Evolutionary conservation across 2,888 invertebrate species (phyloP).

Genomic region (Diadegma fenestrale): DNA sequence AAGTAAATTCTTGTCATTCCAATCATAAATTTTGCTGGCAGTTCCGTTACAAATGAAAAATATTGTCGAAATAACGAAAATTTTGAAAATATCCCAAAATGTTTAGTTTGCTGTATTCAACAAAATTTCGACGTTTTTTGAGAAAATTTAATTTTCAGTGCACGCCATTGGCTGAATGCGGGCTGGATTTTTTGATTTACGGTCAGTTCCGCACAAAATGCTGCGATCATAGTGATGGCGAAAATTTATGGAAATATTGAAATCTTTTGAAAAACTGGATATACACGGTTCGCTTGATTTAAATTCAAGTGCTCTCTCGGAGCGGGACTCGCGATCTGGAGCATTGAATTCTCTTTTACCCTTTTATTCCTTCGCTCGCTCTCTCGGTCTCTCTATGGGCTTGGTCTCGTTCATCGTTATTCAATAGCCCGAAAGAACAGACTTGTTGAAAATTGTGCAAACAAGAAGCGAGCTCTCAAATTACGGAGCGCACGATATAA

Average conservation of each 20-base stretch:
- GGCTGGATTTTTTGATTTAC: too few relatives aligned
- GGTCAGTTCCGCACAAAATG: neutral
- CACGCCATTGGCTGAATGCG: too few relatives aligned
- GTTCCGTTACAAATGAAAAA: too few relatives aligned
- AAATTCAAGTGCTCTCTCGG: slow-evolving; percentile 2
- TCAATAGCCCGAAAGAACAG: neutral
- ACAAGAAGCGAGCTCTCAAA: slow-evolving; percentile 2
- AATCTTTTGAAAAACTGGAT: neutral
- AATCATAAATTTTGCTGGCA: too few relatives aligned
- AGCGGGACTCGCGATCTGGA: neutral
- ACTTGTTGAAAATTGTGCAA: slow-evolving; percentile 16
- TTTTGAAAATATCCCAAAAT: too few relatives aligned
- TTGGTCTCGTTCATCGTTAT: neutral
- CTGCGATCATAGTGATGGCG: neutral
- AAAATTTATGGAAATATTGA: neutral
- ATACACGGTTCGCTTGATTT: neutral
- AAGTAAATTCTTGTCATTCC: too few relatives aligned
- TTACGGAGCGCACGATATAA: neutral
- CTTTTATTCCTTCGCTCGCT: neutral
- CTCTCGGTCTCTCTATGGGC: neutral
- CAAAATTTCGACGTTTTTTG: too few relatives aligned
- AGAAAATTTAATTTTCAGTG: too few relatives aligned
- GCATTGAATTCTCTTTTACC: neutral
- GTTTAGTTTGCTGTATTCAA: too few relatives aligned
- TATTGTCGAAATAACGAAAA: too few relatives aligned